Evolutionary conservation across 1,140 invertebrate genomes (phyloP).

Genomic region (Bactericera cockerelli): DNA sequence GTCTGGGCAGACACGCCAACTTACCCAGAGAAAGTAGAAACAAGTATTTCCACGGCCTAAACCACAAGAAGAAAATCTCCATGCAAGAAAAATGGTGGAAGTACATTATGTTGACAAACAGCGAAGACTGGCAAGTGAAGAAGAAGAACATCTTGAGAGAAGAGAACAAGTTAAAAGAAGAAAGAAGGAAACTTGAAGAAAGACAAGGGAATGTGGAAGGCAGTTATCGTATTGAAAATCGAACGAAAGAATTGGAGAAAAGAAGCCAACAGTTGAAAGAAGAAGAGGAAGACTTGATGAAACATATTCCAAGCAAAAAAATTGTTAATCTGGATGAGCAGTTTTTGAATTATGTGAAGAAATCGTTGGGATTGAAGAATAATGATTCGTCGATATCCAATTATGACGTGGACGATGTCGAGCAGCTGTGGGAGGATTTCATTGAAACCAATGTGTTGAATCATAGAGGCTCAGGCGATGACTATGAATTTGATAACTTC

Average conservation of each 20-base stretch:
- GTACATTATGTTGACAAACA: background rate
- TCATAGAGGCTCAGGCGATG: background rate
- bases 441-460: constrained; percentile 6
- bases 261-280: background rate
- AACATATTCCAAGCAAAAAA: background rate
- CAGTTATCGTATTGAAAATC: too few relatives aligned
- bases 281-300: background rate
- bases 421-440: background rate
- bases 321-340: constrained; percentile 1
- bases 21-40: too few relatives aligned
- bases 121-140: constrained; percentile 5
- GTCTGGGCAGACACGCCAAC: too few relatives aligned
- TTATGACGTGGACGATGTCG: constrained; percentile 1
- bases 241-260: too few relatives aligned
- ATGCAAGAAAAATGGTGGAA: constrained; percentile 8
- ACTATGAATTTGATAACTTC: background rate
- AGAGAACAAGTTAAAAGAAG: background rate
- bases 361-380: background rate
- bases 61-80: background rate
- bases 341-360: constrained; percentile 3
- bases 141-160: background rate
- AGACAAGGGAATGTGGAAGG: background rate
- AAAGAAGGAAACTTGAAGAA: background rate
- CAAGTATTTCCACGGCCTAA: background rate
- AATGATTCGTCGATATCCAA: background rate